phyloP scores from a whole-genome alignment of 2,797 vertebrate species.

The Anguilla obscura region DNA sequence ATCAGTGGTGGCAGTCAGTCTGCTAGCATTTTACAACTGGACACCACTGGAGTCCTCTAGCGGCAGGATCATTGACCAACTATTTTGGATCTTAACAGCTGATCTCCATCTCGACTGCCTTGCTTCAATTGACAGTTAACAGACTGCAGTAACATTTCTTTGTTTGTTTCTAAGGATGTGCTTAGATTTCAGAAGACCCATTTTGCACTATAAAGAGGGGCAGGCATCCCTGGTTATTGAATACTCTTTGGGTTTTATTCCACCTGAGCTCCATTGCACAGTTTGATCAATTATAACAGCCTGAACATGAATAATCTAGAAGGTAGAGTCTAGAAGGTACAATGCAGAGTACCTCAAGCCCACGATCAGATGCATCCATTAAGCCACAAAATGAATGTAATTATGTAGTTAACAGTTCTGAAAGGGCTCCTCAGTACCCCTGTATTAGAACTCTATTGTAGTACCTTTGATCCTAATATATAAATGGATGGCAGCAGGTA shows the following conservation, averaged over 20 bases:
- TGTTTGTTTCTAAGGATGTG: neutral
- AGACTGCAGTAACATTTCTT: no score
- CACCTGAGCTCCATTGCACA: neutral
- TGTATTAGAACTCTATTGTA: neutral
- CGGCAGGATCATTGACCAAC: neutral
- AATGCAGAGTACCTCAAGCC: neutral
- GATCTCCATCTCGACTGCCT: neutral
- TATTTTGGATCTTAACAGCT: neutral
- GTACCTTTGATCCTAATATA: neutral
- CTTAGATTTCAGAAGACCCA: neutral
- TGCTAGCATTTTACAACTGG: neutral
- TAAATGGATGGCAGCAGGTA: neutral
- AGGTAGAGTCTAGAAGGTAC: neutral
- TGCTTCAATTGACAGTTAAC: neutral
- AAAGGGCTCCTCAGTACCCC: neutral
- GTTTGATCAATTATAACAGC: neutral
- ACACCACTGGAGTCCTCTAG: neutral
- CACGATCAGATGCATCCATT: neutral
- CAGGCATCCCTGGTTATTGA: neutral
- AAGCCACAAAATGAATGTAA: neutral
- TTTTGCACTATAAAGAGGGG: neutral
- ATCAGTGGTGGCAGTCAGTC: neutral
- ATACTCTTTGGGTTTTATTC: neutral
- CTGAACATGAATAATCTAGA: neutral
- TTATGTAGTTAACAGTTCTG: neutral